Evolutionary conservation across 2,797 vertebrate genomes (phyloP).

Genomic region (Scolopax rusticola): DNA sequence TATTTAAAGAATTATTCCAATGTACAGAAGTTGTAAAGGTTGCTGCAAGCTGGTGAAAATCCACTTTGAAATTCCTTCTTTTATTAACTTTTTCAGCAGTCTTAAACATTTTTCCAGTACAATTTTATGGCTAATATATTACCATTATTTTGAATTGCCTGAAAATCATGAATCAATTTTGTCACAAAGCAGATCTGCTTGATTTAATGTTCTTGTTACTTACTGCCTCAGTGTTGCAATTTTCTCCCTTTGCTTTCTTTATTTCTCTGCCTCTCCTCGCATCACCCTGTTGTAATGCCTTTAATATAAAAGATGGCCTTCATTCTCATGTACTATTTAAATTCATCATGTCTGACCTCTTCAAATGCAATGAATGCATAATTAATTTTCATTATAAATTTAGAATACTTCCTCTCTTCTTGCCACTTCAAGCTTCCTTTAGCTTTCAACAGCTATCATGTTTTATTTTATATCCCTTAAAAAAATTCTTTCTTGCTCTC

Average conservation of each 20-base stretch:
- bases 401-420: conserved; percentile 69
- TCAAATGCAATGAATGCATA: conserved; percentile 64
- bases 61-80: neutral
- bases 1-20: neutral
- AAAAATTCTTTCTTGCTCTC: neutral
- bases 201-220: conserved; percentile 31
- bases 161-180: conserved; percentile 40
- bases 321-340: conserved; percentile 52
- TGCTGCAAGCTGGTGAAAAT: neutral
- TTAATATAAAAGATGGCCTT: conserved; percentile 53
- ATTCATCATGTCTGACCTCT: conserved; percentile 71
- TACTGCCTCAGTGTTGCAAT: conserved; percentile 4
- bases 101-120: conserved; percentile 28
- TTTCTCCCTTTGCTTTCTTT: conserved; percentile 31
- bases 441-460: conserved; percentile 56
- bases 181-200: conserved; percentile 24
- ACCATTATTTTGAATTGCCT: conserved; percentile 52
- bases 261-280: conserved; percentile 35
- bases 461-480: conserved; percentile 43
- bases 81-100: conserved; percentile 16
- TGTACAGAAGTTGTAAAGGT: neutral
- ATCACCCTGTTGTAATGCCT: conserved; percentile 43
- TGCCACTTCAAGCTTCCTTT: conserved; percentile 38
- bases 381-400: conserved; percentile 76
- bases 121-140: conserved; percentile 43